A percentile compares a stretch with the other conserved stretches of the same genome.
Evolutionary conservation across 2,113 vertebrate species (phyloP).

Genomic region (Heterocephalus glaber): DNA sequence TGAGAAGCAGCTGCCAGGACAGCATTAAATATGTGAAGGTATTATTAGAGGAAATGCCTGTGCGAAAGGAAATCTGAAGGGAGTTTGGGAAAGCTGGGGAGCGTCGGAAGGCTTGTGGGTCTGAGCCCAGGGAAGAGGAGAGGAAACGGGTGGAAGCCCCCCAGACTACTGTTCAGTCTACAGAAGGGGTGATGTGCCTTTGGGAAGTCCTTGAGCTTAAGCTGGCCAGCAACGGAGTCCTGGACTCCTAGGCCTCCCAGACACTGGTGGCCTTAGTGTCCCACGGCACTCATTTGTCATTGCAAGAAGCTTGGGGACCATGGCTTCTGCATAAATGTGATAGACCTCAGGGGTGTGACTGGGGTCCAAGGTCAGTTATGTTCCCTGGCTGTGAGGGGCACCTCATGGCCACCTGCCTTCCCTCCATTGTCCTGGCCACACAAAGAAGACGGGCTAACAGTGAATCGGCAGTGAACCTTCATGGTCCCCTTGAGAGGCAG

Average conservation of each 20-base stretch:
- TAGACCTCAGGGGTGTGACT: neutral
- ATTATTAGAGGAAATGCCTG: neutral
- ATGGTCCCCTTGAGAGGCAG: neutral
- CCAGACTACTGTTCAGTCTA: conserved; percentile 12
- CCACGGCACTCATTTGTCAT: neutral
- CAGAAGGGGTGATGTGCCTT: neutral
- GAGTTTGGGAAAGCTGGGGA: neutral
- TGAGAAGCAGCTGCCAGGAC: neutral
- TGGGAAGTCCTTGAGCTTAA: neutral
- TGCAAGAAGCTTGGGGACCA: rapidly evolving
- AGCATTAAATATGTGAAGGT: neutral
- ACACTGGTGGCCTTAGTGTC: neutral
- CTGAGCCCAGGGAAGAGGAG: neutral
- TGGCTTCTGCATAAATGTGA: neutral
- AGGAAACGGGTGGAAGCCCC: neutral
- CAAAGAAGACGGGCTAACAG: neutral
- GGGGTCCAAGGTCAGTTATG: neutral
- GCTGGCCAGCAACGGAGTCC: neutral
- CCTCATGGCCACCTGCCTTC: neutral
- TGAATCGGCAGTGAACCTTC: neutral
- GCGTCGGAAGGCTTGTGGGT: neutral
- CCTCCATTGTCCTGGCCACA: neutral
- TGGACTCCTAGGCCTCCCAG: neutral
- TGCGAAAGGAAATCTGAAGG: neutral
- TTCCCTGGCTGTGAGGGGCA: neutral